phyloP scores from a whole-genome alignment of 2,797 vertebrate species.

The Lagocephalus sceleratus region DNA sequence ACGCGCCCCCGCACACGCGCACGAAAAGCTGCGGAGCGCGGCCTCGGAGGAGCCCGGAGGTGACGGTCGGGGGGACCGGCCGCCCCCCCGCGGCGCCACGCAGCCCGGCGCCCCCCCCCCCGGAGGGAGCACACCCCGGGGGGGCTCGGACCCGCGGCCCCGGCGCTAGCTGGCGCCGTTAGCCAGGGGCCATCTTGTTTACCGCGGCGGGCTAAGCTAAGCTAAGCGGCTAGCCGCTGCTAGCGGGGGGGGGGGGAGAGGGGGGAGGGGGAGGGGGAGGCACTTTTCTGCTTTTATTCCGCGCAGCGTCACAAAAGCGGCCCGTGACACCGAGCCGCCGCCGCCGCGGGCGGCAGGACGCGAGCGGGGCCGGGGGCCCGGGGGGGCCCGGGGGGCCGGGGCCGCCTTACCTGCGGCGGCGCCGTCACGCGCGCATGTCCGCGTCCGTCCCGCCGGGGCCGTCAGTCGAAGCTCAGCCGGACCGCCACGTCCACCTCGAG shows the following conservation, averaged over 20 bases:
- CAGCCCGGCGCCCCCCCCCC: too few relatives aligned
- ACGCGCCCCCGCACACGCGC: too few relatives aligned
- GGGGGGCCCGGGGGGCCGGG: too few relatives aligned
- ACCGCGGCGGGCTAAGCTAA: constrained; percentile 23
- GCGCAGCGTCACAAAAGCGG: constrained; percentile 16
- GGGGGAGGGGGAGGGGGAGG: constrained; percentile 47
- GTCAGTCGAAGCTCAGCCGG: constrained; percentile 60
- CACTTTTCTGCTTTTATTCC: not conserved
- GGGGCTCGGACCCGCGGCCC: too few relatives aligned
- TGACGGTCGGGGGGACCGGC: too few relatives aligned
- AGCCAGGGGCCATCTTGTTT: constrained; percentile 82
- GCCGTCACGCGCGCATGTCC: constrained; percentile 61
- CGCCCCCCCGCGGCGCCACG: too few relatives aligned
- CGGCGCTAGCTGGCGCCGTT: constrained; percentile 50
- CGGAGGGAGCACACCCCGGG: too few relatives aligned
- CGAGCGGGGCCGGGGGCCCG: too few relatives aligned
- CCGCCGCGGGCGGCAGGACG: too few relatives aligned
- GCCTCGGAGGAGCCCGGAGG: too few relatives aligned
- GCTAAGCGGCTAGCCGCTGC: constrained; percentile 44
- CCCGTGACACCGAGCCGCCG: constrained; percentile 11
- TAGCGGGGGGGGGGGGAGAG: constrained; percentile 53
- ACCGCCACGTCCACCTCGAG: constrained; percentile 82
- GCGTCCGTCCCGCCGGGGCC: constrained; percentile 43
- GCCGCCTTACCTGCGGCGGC: constrained; percentile 67
- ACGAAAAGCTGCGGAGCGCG: too few relatives aligned